Conservation (phyloP, 2,888 invertebrate species). For the Torymus tubicola region DNA sequence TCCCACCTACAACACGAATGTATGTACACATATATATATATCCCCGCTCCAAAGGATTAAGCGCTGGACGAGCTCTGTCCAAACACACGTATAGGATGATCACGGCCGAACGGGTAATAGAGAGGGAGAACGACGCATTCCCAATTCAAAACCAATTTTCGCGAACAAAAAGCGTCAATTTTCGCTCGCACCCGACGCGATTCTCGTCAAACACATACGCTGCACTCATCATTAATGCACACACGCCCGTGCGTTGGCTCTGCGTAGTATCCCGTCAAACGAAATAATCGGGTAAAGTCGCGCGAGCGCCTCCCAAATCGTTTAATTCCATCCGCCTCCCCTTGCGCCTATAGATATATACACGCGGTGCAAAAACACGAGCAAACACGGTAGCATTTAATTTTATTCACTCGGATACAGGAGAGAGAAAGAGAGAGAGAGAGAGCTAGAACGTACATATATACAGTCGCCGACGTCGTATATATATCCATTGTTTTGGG, state of each 20-base stretch:
- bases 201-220: not conserved
- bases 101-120: no score
- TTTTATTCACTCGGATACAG: conserved; percentile 43
- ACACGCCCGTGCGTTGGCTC: not conserved
- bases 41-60: no score
- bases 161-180: not conserved
- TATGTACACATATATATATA: no score
- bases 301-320: conserved; percentile 16
- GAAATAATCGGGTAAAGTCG: conserved; percentile 49
- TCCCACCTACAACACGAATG: no score
- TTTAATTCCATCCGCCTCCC: conserved; percentile 32
- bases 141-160: conserved; percentile 1
- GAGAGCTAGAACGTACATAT: no score
- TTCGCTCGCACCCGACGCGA: no score
- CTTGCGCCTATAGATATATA: not conserved
- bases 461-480: not conserved
- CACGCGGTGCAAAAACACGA: conserved; percentile 23
- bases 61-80: no score
- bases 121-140: no score
- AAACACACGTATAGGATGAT: no score
- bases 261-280: conserved; percentile 40
- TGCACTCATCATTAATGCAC: conserved; percentile 49
- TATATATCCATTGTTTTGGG: not conserved
- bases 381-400: conserved; percentile 32
- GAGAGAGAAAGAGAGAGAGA: no score